Conservation (phyloP, 1,140 invertebrate species). For the Lucilia sericata region DNA sequence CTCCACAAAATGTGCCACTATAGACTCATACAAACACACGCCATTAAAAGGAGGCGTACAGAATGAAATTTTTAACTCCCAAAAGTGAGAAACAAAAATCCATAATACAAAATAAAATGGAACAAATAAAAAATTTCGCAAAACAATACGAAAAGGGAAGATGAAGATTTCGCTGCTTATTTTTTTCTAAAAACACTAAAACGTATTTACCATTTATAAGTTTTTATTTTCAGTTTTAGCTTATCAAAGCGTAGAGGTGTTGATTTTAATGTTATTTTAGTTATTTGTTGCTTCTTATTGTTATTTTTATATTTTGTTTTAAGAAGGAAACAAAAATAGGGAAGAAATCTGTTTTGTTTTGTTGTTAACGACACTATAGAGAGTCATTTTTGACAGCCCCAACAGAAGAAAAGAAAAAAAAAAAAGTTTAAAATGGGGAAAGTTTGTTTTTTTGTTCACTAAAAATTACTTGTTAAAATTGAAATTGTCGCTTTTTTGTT, state of each 20-base stretch:
- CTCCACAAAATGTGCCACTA: neutral
- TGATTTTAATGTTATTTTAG: conserved; percentile 24
- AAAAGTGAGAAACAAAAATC: neutral
- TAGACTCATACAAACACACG: neutral
- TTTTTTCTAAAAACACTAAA: neutral
- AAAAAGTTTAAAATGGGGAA: neutral
- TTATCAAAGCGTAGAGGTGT: conserved; percentile 18
- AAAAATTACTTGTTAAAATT: conserved; percentile 19
- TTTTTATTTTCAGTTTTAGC: neutral
- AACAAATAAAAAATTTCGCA: neutral
- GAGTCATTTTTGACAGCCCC: neutral
- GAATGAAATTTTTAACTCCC: neutral
- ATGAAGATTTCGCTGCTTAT: neutral
- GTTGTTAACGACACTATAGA: conserved; percentile 26
- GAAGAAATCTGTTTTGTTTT: neutral
- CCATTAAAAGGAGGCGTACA: neutral
- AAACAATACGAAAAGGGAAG: too few species aligned
- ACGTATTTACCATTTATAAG: neutral
- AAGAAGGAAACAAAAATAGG: neutral
- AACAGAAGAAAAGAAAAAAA: neutral
- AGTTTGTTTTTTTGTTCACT: neutral
- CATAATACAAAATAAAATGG: neutral
- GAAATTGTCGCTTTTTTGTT: neutral
- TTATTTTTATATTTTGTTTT: neutral
- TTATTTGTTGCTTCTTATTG: conserved; percentile 24